Evolutionary conservation across 2,888 invertebrate genomes (phyloP).

Genomic region (Ormyrus thymus): DNA sequence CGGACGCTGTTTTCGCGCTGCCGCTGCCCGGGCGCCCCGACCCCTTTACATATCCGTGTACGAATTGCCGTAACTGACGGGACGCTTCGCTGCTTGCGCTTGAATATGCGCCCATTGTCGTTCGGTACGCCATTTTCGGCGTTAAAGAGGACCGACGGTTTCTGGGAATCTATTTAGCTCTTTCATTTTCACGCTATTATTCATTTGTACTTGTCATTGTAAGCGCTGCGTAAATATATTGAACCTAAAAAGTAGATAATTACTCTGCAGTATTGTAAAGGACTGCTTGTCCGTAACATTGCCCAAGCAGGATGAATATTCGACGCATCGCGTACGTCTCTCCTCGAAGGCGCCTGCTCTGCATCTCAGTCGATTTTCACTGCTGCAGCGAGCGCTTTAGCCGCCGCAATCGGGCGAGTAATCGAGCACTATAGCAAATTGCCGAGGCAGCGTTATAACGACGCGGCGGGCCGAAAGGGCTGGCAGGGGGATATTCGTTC

Average conservation of each 20-base stretch:
- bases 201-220: too few relatives aligned
- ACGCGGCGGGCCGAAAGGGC: slow-evolving; percentile 42
- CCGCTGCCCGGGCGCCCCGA: background rate
- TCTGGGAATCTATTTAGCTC: slow-evolving; percentile 19
- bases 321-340: too few relatives aligned
- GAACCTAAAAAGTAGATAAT: too few relatives aligned
- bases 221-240: too few relatives aligned
- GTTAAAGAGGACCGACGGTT: slow-evolving; percentile 27
- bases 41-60: slow-evolving; percentile 28
- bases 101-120: slow-evolving; percentile 29
- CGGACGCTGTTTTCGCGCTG: background rate
- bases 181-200: too few relatives aligned
- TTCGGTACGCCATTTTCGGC: slow-evolving; percentile 31
- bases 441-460: slow-evolving; percentile 32
- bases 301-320: too few relatives aligned
- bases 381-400: background rate
- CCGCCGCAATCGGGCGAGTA: slow-evolving; percentile 17
- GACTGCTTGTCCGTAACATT: too few relatives aligned
- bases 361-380: slow-evolving; percentile 11
- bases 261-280: too few relatives aligned
- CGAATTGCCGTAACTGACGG: slow-evolving; percentile 59
- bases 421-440: slow-evolving; percentile 40
- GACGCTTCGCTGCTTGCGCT: background rate
- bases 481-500: slow-evolving; percentile 61
- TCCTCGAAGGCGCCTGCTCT: too few relatives aligned